Evolutionary conservation across 2,888 invertebrate species (phyloP), one percentile per base, ranked within the genome.

Genomic region (Exephanes ischioxanthus): DNA sequence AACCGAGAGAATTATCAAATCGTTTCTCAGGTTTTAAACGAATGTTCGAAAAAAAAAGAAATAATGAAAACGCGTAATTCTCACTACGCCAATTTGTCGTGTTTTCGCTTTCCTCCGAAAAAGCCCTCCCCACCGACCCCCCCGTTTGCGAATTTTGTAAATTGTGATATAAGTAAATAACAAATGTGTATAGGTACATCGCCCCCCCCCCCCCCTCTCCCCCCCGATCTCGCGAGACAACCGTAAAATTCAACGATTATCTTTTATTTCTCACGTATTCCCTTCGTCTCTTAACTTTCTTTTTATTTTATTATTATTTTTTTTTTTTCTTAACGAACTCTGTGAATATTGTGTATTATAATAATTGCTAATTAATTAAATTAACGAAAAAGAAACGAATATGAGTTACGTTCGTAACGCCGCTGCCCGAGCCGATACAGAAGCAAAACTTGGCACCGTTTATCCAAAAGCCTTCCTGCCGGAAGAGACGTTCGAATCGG

Each of bases 301-400:
- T 63, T 68, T 73, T 78, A 5, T 33, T 33, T 33, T 30, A 30
- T 30, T 70, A 53, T 84, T n/a, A n/a, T n/a, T n/a, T 80, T 86
- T 73, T 71, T 84, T 71, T 84, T 90, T 93, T 92, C 92, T 92
- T 89, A 90, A 93, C 90, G 90, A 90, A 92, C 91, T 92, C 91
- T 94, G 94, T 94, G 94, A 94, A 94, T 94, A 94, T 93, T 92
- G 91, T 94, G 93, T 94, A 94, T 94, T 93, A 94, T 94, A 94
- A 92, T 92, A 91, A 93, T 92, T 93, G 93, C 91, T 92, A 92
- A 92, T 93, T 93, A 92, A 93, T 92, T 93, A 93, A 93, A 93
- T 93, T 93, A 91, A 86, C 22, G 77, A 82, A 79, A 82, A 63
- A 80, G 63, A 71, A 85, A 89, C 87, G 76, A 75, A 89, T 91